Percentiles rank a stretch among this genome's conserved stretches.
Evolutionary conservation across 2,797 vertebrate species (phyloP).

Genomic region (Phoeniculus purpureus): DNA sequence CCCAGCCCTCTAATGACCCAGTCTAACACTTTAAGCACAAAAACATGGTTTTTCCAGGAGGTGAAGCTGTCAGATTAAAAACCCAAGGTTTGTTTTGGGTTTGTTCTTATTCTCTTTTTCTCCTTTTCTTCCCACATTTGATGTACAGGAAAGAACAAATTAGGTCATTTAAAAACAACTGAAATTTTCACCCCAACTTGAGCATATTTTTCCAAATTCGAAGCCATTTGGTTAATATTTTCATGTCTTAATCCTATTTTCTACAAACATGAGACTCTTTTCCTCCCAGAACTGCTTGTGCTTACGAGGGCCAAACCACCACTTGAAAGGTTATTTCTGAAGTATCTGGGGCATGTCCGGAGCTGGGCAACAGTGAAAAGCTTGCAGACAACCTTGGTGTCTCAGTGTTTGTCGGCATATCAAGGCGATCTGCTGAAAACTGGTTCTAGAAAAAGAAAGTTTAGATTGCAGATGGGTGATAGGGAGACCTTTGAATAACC

Average conservation of each 20-base stretch:
- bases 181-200: conserved; percentile 64
- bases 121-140: conserved; percentile 47
- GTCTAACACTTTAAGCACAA: conserved; percentile 14
- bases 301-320: conserved; percentile 55
- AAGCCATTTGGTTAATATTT: conserved; percentile 67
- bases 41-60: conserved; percentile 36
- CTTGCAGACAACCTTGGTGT: conserved; percentile 23
- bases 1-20: background rate
- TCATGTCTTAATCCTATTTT: conserved; percentile 69
- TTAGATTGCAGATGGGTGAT: conserved; percentile 27
- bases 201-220: conserved; percentile 63
- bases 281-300: conserved; percentile 38
- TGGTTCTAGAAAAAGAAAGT: background rate
- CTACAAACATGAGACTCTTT: conserved; percentile 55
- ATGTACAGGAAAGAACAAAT: conserved; percentile 69
- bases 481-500: conserved; percentile 64
- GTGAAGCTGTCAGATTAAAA: conserved; percentile 40
- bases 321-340: conserved; percentile 62
- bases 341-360: conserved; percentile 25
- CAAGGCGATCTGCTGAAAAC: conserved; percentile 11
- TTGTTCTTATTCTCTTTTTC: conserved; percentile 40
- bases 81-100: background rate
- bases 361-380: conserved; percentile 22
- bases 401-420: background rate
- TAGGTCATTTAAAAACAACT: conserved; percentile 65